Percentiles rank a stretch among this genome's conserved stretches.
Evolutionary conservation across 2,113 vertebrate genomes (phyloP).

Genomic region (Bufo gargarizans): DNA sequence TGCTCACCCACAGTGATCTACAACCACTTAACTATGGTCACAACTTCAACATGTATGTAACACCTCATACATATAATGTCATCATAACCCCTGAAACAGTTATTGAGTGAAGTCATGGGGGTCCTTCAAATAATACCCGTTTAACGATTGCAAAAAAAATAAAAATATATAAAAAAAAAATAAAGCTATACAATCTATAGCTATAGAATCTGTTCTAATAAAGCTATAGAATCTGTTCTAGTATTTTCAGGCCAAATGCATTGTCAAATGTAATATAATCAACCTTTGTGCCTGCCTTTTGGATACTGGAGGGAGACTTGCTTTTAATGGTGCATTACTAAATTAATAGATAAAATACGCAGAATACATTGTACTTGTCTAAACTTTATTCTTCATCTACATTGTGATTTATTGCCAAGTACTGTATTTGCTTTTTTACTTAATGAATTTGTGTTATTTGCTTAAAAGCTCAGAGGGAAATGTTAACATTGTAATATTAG

Average conservation of each 20-base stretch:
- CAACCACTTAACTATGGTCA: too few relatives aligned
- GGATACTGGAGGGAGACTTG: slow-evolving; percentile 30
- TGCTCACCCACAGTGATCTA: too few relatives aligned
- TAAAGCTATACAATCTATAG: too few relatives aligned
- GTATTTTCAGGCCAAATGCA: not conserved
- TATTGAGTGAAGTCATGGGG: too few relatives aligned
- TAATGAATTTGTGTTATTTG: slow-evolving; percentile 60
- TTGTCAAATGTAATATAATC: slow-evolving; percentile 19
- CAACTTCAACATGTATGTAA: too few relatives aligned
- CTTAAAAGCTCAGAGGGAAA: slow-evolving; percentile 57
- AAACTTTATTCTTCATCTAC: slow-evolving; percentile 50
- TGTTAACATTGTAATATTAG: slow-evolving; percentile 58
- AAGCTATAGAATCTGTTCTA: not conserved
- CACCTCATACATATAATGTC: too few relatives aligned
- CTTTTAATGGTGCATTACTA: slow-evolving; percentile 55
- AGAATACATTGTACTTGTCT: slow-evolving; percentile 43
- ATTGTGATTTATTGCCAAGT: slow-evolving; percentile 57
- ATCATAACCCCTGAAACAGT: too few relatives aligned
- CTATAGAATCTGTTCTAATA: too few relatives aligned
- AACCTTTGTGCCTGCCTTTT: slow-evolving; percentile 13
- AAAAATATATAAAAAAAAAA: not conserved
- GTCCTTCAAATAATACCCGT: too few relatives aligned
- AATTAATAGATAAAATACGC: slow-evolving; percentile 56
- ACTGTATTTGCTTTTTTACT: slow-evolving; percentile 58
- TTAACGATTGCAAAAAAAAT: too few relatives aligned